Evolutionary conservation across 1,140 invertebrate genomes (phyloP).

Genomic region (Eumaeus atala): DNA sequence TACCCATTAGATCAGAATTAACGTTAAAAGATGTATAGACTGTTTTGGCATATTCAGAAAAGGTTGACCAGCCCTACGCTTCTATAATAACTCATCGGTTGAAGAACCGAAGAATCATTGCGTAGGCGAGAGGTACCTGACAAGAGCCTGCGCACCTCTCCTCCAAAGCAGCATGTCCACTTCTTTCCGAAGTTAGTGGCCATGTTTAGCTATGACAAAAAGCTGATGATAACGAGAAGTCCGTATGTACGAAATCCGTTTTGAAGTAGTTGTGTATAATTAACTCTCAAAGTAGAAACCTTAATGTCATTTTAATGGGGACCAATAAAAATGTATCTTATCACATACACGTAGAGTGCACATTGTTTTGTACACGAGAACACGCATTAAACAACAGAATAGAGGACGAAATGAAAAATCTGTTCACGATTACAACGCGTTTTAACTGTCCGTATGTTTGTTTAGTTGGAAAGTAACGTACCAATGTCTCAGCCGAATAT

Average conservation of each 20-base stretch:
- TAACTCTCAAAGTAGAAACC: slow-evolving; percentile 1
- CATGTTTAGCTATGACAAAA: too few species aligned
- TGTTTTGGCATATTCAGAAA: too few species aligned
- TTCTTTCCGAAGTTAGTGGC: too few species aligned
- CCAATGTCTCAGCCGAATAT: slow-evolving; percentile 50
- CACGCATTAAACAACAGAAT: slow-evolving; percentile 36
- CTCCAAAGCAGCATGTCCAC: too few species aligned
- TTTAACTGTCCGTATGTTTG: slow-evolving; percentile 56
- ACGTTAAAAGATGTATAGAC: too few species aligned
- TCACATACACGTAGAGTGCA: not conserved
- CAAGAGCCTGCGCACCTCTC: too few species aligned
- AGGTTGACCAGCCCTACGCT: too few species aligned
- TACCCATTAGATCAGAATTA: too few species aligned
- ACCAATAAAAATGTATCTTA: not conserved
- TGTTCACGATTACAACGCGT: slow-evolving; percentile 52
- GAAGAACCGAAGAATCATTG: too few species aligned
- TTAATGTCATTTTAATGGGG: not conserved
- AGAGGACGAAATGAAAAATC: slow-evolving; percentile 48
- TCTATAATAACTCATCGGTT: too few species aligned
- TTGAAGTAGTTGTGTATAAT: slow-evolving; percentile 9
- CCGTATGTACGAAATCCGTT: not conserved
- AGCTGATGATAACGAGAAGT: too few species aligned
- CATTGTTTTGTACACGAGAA: slow-evolving; percentile 13
- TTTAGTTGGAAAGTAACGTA: slow-evolving; percentile 59
- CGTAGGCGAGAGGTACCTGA: too few species aligned